Percentiles rank a stretch among this genome's conserved stretches.
Evolutionary conservation across 2,797 vertebrate genomes (phyloP).

Genomic region (Clarias platycephalus): DNA sequence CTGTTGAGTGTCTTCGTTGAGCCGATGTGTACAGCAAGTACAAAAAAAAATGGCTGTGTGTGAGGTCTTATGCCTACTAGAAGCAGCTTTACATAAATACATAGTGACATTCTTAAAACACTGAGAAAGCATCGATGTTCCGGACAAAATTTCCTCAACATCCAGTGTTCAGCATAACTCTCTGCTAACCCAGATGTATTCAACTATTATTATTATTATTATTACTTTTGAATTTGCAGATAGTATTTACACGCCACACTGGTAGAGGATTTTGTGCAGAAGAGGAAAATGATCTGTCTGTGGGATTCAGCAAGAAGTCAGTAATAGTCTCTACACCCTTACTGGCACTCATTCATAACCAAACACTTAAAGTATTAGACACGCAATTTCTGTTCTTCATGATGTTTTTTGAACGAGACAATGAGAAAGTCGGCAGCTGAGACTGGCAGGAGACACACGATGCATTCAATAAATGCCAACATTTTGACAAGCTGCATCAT

Average conservation of each 20-base stretch:
- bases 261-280: background rate
- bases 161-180: background rate
- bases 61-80: background rate
- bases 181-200: background rate
- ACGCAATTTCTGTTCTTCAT: constrained; percentile 18
- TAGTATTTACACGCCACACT: background rate
- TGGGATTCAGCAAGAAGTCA: background rate
- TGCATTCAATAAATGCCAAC: constrained; percentile 16
- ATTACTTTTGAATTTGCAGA: too few relatives aligned
- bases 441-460: constrained; percentile 36
- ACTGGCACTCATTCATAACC: constrained; percentile 4
- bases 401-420: constrained; percentile 21
- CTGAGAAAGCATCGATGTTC: background rate
- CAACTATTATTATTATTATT: too few relatives aligned
- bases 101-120: background rate
- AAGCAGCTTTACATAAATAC: background rate
- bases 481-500: constrained; percentile 39
- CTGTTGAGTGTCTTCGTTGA: background rate
- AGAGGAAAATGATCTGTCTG: background rate
- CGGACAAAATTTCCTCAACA: background rate
- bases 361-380: constrained; percentile 27
- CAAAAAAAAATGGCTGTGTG: too few relatives aligned
- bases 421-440: constrained; percentile 13
- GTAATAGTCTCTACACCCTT: constrained; percentile 4
- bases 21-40: background rate